Evolutionary conservation across 1,140 invertebrate genomes (phyloP).

Genomic region (Musca domestica): DNA sequence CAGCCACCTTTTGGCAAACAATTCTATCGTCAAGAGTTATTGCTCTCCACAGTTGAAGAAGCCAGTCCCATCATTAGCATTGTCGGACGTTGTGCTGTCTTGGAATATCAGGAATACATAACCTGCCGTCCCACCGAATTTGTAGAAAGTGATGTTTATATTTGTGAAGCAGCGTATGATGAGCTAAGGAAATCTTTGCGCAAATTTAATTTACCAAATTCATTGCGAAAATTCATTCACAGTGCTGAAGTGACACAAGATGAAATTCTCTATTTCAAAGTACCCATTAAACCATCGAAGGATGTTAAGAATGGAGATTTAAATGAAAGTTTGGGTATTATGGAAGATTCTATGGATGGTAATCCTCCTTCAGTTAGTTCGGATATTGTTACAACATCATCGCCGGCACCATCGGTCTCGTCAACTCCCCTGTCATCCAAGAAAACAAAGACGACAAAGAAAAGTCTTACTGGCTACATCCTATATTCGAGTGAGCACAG

Average conservation of each 20-base stretch:
- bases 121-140: slow-evolving; percentile 93
- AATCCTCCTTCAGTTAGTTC: slow-evolving; percentile 73
- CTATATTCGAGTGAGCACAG: slow-evolving; percentile 96
- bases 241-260: slow-evolving; percentile 82
- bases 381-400: slow-evolving; percentile 58
- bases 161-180: slow-evolving; percentile 92
- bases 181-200: slow-evolving; percentile 79
- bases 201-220: slow-evolving; percentile 71
- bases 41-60: slow-evolving; percentile 88
- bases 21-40: slow-evolving; percentile 94
- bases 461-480: slow-evolving; percentile 96
- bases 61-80: slow-evolving; percentile 87
- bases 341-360: slow-evolving; percentile 71
- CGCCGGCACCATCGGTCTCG: slow-evolving; percentile 55
- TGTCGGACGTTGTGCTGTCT: slow-evolving; percentile 85
- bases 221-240: slow-evolving; percentile 80
- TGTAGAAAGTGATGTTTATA: slow-evolving; percentile 85
- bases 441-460: slow-evolving; percentile 57
- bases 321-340: slow-evolving; percentile 60
- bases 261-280: slow-evolving; percentile 88
- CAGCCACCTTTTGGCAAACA: slow-evolving; percentile 35
- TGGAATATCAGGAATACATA: slow-evolving; percentile 89
- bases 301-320: slow-evolving; percentile 50
- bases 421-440: slow-evolving; percentile 61
- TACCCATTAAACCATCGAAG: slow-evolving; percentile 67